Conservation (phyloP, 2,113 vertebrate genomes). For the Numida meleagris region DNA sequence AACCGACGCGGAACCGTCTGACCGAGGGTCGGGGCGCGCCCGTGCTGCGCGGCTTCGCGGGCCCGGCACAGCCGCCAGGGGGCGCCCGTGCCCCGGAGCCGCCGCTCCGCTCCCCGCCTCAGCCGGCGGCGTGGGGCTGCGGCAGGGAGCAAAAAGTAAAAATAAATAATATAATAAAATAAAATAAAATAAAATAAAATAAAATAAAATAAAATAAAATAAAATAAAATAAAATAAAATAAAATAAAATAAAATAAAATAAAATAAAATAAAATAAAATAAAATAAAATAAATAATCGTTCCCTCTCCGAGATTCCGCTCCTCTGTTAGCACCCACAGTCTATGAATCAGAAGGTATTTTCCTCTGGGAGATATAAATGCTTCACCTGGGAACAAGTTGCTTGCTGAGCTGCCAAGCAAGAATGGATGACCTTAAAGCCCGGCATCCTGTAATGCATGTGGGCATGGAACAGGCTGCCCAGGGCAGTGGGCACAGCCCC, state of each 20-base stretch:
- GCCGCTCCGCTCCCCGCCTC: not conserved
- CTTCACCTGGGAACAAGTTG: not conserved
- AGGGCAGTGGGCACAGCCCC: no score
- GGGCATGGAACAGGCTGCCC: no score
- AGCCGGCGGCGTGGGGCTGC: no score
- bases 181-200: not conserved
- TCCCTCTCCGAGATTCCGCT: not conserved
- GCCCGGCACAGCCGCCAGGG: not conserved
- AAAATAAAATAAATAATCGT: fast-evolving
- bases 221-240: fast-evolving
- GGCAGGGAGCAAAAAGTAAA: fast-evolving
- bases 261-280: not conserved
- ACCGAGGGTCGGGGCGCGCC: not conserved
- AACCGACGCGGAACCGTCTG: no score
- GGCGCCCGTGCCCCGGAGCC: not conserved
- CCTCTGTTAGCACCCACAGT: not conserved
- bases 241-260: no score
- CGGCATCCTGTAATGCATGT: fast-evolving
- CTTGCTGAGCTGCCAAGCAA: not conserved
- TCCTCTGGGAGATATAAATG: not conserved
- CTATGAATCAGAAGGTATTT: not conserved
- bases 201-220: no score
- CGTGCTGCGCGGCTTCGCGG: not conserved
- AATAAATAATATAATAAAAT: no score
- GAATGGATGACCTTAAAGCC: not conserved